Evolutionary conservation across 2,113 vertebrate genomes (phyloP), one percentile per base, ranked within the genome.

Genomic region (Puma concolor): DNA sequence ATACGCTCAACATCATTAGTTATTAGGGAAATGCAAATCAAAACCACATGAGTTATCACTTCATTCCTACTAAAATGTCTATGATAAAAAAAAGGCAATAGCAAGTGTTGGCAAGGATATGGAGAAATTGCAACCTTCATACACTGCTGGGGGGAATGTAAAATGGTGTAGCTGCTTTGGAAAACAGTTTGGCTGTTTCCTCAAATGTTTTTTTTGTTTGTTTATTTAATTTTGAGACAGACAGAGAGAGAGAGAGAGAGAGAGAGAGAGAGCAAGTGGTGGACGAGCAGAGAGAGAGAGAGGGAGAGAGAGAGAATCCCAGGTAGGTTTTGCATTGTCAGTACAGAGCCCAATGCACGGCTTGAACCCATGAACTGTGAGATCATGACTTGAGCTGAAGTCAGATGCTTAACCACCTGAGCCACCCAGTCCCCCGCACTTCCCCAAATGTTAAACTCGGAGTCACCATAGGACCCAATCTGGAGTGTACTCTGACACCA

Each of bases 21-120:
- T 85, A 93, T 60, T 54, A 84, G 92, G 84, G 82, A 94, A 82
- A 52, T 52, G 76, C 60, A 88, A 87, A 91, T 97, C 60, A 83
- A 83, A 91, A 63, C 60, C 63, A 93, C 60, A 31, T 17, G 80
- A 86, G 29, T 16, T 66, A 91, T 77, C 38, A 48, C 41, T 72
- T 69, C 41, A 60, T 10, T 80, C 52, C 48, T 60, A 52, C 71
- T 86, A 50, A 64, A 27, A 57, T 91, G 88, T 23, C n/a, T 77
- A 13, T 92, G 69, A 71, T 94, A 71, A 72, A 90, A 95, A 94
- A 94, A 57, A 93, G 60, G 64, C 7, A 84, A 64, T 80, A 93
- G 21, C 76, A 77, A 81, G 67, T 84, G 33, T 69, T 92, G 88
- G 27, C 25, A 29, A 92, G 83, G 69, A 77, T 88, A 33, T 83